Evolutionary conservation across 1,140 invertebrate species (phyloP).

Genomic region (Formica exsecta): DNA sequence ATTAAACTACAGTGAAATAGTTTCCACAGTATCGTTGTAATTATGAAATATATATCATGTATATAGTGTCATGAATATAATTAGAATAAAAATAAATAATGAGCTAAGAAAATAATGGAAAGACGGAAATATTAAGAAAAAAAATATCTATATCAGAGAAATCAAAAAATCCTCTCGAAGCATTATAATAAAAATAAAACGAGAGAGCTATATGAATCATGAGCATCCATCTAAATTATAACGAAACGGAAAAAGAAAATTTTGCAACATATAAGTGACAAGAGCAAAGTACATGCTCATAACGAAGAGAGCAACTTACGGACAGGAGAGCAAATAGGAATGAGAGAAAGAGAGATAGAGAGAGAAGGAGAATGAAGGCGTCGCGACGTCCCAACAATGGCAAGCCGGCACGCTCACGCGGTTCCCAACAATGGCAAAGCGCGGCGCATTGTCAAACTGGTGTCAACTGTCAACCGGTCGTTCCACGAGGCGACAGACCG

Average conservation of each 20-base stretch:
- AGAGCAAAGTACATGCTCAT: conserved; percentile 18
- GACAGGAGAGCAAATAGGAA: conserved; percentile 17
- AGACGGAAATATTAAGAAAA: not conserved
- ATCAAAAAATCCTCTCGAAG: not conserved
- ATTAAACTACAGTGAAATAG: not conserved
- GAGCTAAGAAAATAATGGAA: not conserved
- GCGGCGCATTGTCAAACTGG: conserved; percentile 81
- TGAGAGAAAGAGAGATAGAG: conserved; percentile 23
- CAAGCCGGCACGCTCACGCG: conserved; percentile 76
- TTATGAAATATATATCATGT: too few species aligned
- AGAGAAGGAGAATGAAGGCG: conserved; percentile 63
- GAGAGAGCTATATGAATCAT: not conserved
- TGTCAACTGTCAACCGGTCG: conserved; percentile 85
- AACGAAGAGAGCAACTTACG: conserved; percentile 39
- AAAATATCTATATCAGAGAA: too few species aligned
- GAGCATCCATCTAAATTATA: conserved; percentile 31
- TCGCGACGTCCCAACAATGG: conserved; percentile 75
- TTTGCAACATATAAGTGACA: not conserved
- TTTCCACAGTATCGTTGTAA: too few species aligned
- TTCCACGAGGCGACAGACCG: conserved; percentile 79
- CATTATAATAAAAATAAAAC: not conserved
- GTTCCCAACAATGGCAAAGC: conserved; percentile 81
- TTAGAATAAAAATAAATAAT: too few species aligned
- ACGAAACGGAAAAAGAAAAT: not conserved
- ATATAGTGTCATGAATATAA: too few species aligned